Base-by-base conservation (phyloP, 2,888 invertebrate genomes). In the Eupelmus urozonus region DNA sequence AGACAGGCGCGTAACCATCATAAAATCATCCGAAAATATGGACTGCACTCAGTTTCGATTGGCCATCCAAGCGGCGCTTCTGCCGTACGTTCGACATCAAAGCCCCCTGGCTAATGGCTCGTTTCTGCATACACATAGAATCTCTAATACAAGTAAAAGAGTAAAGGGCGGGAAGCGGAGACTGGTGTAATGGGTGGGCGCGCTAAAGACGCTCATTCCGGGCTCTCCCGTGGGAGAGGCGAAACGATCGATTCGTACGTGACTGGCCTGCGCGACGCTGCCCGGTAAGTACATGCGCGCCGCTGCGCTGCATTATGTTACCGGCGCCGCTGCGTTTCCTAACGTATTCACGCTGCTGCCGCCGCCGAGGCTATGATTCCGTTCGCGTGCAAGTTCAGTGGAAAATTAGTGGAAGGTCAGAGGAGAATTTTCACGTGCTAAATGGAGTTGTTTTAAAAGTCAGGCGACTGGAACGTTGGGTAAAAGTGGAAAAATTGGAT, bases 231-330 rank as follows among this genome's bases (percentile, higher is more conserved):
- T n/a, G 40, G 27, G 49, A 55, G 70, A 67, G 42, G 59, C 42
- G 1, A 55, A 18, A 40, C 51, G 63, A 72, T 63, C 73, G 40
- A 63, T 63, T 51, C 60, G 59, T 49, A 49, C 72, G 78, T 76
- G 63, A 76, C 67, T 40, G 18, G 59, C 20, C 23, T 75, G 49
- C 42, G 4, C 7, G 29, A 53, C n/a, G 40, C 29, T 13, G 16
- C 34, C 11, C 16, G 4, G 20, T 60, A 60, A 60, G 71, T 51
- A 51, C 7, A 59, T 59, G 70, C 59, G 34, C 55, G 67, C 18
- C n/a, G 9, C 34, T 51, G 16, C 20, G 3, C 34, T n/a, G 51
- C 40, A n/a, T 42, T 55, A 53, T 53, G 9, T 55, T n/a, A 40
- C 40, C 13, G n/a, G 18, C 42, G 62, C 1, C 2, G n/a, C 20